Conservation (phyloP, 2,797 vertebrate species). For the Picus viridis region DNA sequence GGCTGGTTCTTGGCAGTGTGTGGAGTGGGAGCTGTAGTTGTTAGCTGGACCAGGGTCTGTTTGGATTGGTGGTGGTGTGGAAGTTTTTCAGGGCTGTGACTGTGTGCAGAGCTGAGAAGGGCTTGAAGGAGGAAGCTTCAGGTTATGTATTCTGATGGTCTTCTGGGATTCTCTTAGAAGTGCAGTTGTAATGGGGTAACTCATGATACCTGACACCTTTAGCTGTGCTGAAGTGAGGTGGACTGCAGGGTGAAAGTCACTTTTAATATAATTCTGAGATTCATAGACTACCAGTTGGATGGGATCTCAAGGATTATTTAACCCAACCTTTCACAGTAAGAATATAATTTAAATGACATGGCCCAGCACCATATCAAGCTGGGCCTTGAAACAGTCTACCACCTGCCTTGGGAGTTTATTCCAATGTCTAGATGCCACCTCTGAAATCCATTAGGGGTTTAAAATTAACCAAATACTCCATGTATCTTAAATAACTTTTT, state of each 20-base stretch:
- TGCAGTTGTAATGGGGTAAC: fast-evolving
- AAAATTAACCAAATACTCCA: background rate
- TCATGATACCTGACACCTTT: background rate
- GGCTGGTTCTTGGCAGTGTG: fast-evolving
- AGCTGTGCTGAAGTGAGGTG: background rate
- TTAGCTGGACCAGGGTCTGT: fast-evolving
- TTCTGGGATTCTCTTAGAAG: background rate
- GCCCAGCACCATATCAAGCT: no score
- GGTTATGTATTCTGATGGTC: background rate
- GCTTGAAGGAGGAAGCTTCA: background rate
- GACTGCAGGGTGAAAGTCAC: background rate
- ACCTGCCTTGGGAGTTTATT: no score
- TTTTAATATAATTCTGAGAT: background rate
- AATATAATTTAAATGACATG: no score
- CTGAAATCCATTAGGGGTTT: background rate
- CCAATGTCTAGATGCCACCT: background rate
- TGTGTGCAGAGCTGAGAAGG: fast-evolving
- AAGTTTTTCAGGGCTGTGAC: background rate
- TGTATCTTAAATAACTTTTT: background rate
- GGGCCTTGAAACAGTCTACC: no score
- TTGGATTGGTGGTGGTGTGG: fast-evolving
- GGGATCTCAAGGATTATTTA: no score
- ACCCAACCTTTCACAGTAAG: no score
- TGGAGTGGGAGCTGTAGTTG: background rate
- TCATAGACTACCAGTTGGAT: no score